Base-by-base conservation (phyloP, 2,113 vertebrate species). In the Pardalotus punctatus region DNA sequence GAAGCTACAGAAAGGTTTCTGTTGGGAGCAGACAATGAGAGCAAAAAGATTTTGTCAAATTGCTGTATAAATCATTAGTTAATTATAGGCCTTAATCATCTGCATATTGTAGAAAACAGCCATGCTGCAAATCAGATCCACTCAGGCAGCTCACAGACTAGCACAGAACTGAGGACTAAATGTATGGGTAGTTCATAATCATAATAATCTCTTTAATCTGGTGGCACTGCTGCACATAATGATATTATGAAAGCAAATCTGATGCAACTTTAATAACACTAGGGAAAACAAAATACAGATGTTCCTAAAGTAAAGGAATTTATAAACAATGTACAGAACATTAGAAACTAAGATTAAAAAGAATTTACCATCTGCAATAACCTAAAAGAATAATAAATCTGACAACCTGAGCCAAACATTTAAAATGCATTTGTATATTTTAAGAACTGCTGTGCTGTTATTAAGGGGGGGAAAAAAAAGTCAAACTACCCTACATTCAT, bases 21-120 rank as follows among this genome's bases (percentile, higher is more conserved):
- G 53, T 3, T 0, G 5, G 18, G 12, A 94, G 43, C 0, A 92
- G 48, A 76, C 40, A 83, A 74, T 33, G 22, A 71, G 25, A 90
- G 76, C 18, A 78, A 73, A 77, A 81, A 82, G 35, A 31, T 62
- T 86, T 64, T 88, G 67, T 77, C 12, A 6, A 78, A 77, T 29
- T 81, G 28, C 51, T 81, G 42, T 56, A 83, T 35, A 92, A 78
- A 88, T 93, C 81, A 84, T 94, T 86, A 83, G 54, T 58, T 95
- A 93, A 92, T 95, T 86, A 90, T 4, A 71, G n/a, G 15, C 67
- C 48, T 91, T 76, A 91, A 91, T 81, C 65, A 91, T 67, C 73
- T 91, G 57, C 43, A 71, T 84, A 71, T 76, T 91, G 83, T 56
- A 83, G 64, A 82, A 96, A 90, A 81, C 36, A 77, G 29, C 11